A percentile compares a stretch with the other conserved stretches of the same genome.
These are phyloP conservation scores for Hipposideros armiger DNA, from an alignment of 2,113 vertebrate genomes.

Conservation along the genomic window DNA sequence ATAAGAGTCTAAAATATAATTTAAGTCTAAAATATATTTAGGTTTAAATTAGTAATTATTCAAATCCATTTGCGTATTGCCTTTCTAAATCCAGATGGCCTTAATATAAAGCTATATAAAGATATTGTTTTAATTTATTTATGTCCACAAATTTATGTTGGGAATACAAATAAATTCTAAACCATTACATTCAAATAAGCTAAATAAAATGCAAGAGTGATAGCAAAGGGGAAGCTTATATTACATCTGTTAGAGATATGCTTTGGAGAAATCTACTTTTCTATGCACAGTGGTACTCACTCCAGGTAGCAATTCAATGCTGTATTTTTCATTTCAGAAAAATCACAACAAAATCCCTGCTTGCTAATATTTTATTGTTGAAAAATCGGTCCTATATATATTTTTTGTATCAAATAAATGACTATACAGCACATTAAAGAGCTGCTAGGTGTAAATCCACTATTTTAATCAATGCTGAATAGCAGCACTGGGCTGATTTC, in stretches of 20 bases:
- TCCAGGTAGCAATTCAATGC: background rate
- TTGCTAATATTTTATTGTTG: background rate
- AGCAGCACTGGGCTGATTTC: slow-evolving; percentile 15
- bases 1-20: background rate
- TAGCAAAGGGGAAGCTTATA: background rate
- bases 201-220: slow-evolving; percentile 1
- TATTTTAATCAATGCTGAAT: slow-evolving; percentile 67
- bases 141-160: background rate
- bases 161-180: slow-evolving; percentile 35
- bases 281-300: background rate
- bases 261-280: background rate
- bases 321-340: slow-evolving; percentile 13
- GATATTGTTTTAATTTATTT: background rate
- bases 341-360: background rate
- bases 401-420: background rate
- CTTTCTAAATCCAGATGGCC: background rate
- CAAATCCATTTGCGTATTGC: background rate
- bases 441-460: slow-evolving; percentile 12
- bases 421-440: slow-evolving; percentile 28
- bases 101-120: background rate
- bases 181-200: background rate
- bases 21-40: slow-evolving; percentile 23
- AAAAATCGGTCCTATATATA: background rate
- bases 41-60: background rate
- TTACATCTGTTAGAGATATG: background rate